Evolutionary conservation across 2,888 invertebrate genomes (phyloP).

Genomic region (Thymelicus lineola): DNA sequence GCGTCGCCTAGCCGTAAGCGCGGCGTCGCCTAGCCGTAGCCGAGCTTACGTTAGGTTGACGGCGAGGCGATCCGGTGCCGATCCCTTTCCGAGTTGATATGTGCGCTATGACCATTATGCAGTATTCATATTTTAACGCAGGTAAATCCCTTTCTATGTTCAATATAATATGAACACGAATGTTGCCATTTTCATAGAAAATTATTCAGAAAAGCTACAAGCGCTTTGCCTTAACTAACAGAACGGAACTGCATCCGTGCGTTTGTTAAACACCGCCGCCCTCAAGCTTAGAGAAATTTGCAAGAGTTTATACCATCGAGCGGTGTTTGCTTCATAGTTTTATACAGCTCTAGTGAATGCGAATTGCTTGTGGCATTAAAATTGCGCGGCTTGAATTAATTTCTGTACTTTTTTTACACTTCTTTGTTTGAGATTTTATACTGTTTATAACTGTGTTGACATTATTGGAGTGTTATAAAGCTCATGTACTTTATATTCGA

Average conservation of each 20-base stretch:
- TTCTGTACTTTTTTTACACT: neutral
- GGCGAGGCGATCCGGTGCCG: no score
- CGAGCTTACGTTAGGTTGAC: no score
- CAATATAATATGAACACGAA: neutral
- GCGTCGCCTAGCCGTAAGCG: no score
- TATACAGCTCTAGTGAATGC: conserved; percentile 63
- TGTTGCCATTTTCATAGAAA: neutral
- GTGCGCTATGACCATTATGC: no score
- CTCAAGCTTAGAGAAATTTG: conserved; percentile 81
- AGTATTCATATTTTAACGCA: neutral
- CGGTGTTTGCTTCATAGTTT: conserved; percentile 73
- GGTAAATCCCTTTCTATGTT: neutral
- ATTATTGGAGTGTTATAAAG: no score
- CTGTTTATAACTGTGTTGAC: no score
- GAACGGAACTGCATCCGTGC: conserved; percentile 70
- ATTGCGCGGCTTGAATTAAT: conserved; percentile 1
- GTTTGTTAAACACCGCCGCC: conserved; percentile 73
- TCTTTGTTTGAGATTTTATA: neutral
- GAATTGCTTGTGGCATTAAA: conserved; percentile 38
- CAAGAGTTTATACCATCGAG: conserved; percentile 74
- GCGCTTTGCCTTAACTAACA: conserved; percentile 62
- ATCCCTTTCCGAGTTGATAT: no score
- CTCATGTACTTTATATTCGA: no score
- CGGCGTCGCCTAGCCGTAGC: no score
- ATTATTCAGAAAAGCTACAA: conserved; percentile 9